Percentiles rank a stretch among this genome's conserved stretches.
phyloP scores from a whole-genome alignment of 53 echinoderm and acorn worm species.

The Temnopleurus reevesii region DNA sequence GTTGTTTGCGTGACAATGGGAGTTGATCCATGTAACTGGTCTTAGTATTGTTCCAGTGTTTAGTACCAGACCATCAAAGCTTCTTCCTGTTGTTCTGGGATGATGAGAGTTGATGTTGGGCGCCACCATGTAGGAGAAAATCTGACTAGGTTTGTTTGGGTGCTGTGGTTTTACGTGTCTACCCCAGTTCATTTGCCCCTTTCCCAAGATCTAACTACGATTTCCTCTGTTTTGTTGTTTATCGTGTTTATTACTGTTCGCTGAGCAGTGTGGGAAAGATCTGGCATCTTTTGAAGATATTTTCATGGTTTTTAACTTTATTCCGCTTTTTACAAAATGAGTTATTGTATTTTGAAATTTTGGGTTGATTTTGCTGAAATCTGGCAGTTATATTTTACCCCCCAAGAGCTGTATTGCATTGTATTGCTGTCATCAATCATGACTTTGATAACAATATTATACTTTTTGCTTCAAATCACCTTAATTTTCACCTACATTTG shows the following conservation, averaged over 20 bases:
- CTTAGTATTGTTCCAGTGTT: not conserved
- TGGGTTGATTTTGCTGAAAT: not conserved
- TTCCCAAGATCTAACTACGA: no score
- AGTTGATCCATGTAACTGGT: not conserved
- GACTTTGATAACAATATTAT: not conserved
- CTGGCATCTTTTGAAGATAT: not conserved
- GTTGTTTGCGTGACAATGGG: not conserved
- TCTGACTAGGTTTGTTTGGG: conserved; percentile 20
- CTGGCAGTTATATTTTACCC: not conserved
- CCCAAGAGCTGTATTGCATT: not conserved
- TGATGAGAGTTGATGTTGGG: conserved; percentile 27
- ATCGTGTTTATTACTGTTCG: not conserved
- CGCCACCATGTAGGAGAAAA: not conserved
- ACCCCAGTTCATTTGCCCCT: not conserved
- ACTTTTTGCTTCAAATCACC: conserved; percentile 19
- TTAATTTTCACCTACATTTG: conserved; percentile 17
- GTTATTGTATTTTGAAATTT: not conserved
- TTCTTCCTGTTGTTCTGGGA: not conserved
- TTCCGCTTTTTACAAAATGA: not conserved
- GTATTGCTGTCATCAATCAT: conserved; percentile 13
- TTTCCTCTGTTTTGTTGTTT: not conserved
- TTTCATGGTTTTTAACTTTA: not conserved
- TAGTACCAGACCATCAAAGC: conserved; percentile 13
- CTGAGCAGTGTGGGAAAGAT: not conserved
- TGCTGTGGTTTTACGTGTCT: no score